Conservation (phyloP, 2,888 invertebrate genomes). For the Aspidiotus destructor region DNA sequence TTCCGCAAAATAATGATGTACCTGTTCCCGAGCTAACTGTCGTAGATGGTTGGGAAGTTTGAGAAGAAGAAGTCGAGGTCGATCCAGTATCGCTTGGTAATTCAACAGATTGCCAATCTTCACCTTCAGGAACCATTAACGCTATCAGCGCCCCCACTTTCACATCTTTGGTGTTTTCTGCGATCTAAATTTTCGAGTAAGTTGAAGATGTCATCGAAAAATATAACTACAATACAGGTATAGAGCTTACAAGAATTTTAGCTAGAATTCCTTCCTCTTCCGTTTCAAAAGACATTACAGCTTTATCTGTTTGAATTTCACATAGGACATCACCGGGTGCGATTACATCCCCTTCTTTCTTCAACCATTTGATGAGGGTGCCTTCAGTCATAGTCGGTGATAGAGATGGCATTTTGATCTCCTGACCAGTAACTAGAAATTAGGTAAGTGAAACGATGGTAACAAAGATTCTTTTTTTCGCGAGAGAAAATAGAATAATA, state of each 20-base stretch:
- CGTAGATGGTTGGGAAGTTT: background rate
- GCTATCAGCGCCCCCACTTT: constrained; percentile 51
- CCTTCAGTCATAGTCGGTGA: constrained; percentile 57
- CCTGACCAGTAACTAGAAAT: constrained; percentile 42
- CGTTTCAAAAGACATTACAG: constrained; percentile 50
- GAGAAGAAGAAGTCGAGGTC: background rate
- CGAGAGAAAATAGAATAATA: no score
- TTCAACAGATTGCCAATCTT: constrained; percentile 50
- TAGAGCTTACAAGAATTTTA: constrained; percentile 48
- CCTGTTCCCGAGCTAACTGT: background rate
- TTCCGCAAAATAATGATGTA: background rate
- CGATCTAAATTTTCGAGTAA: constrained; percentile 39
- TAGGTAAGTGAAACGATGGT: no score
- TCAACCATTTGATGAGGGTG: constrained; percentile 50
- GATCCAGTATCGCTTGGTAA: constrained; percentile 38
- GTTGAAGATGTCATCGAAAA: background rate
- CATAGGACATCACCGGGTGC: constrained; percentile 52
- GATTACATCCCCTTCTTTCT: constrained; percentile 49
- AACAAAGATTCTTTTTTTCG: no score
- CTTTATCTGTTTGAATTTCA: constrained; percentile 58
- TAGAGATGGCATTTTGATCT: constrained; percentile 50
- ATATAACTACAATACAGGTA: background rate
- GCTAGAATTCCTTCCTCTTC: constrained; percentile 55
- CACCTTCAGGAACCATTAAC: constrained; percentile 51
- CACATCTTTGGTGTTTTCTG: constrained; percentile 46